Evolutionary conservation across 2,888 invertebrate genomes (phyloP).

Genomic region (Catocala nupta): DNA sequence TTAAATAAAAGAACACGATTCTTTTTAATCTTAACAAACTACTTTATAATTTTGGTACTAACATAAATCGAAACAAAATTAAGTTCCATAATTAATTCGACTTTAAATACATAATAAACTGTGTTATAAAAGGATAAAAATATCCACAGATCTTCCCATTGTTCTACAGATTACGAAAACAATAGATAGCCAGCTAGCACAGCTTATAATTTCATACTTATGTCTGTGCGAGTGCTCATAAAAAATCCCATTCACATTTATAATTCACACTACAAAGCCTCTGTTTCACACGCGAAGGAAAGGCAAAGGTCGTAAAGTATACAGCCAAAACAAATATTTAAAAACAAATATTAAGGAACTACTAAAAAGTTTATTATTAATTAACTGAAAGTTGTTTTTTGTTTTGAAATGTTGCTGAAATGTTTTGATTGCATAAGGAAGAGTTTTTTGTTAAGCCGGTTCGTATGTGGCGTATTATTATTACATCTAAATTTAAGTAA

Average conservation of each 20-base stretch:
- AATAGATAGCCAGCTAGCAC: slow-evolving; percentile 34
- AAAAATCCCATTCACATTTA: slow-evolving; percentile 48
- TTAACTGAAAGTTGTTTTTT: too few relatives aligned
- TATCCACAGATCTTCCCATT: slow-evolving; percentile 34
- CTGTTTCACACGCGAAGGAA: slow-evolving; percentile 41
- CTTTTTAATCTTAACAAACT: too few relatives aligned
- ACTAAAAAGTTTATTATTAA: not conserved
- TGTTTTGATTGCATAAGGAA: too few relatives aligned
- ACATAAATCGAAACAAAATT: too few relatives aligned
- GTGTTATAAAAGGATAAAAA: not conserved
- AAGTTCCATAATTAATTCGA: too few relatives aligned
- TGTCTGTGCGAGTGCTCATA: slow-evolving; percentile 26
- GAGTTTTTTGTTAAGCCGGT: too few relatives aligned
- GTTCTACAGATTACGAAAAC: slow-evolving; percentile 44
- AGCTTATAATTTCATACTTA: slow-evolving; percentile 23
- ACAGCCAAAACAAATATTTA: slow-evolving; percentile 27
- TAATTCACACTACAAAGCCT: slow-evolving; percentile 45
- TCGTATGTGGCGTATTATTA: too few relatives aligned
- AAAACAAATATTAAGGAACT: slow-evolving; percentile 3
- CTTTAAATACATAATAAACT: too few relatives aligned
- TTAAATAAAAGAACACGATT: too few relatives aligned
- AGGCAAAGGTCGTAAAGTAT: slow-evolving; percentile 48
- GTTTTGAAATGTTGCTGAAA: too few relatives aligned
- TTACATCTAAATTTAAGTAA: too few relatives aligned
- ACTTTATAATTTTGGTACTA: too few relatives aligned